Evolutionary conservation across 2,113 vertebrate genomes (phyloP), one percentile per base, ranked within the genome.

Genomic region (Sylvia atricapilla): DNA sequence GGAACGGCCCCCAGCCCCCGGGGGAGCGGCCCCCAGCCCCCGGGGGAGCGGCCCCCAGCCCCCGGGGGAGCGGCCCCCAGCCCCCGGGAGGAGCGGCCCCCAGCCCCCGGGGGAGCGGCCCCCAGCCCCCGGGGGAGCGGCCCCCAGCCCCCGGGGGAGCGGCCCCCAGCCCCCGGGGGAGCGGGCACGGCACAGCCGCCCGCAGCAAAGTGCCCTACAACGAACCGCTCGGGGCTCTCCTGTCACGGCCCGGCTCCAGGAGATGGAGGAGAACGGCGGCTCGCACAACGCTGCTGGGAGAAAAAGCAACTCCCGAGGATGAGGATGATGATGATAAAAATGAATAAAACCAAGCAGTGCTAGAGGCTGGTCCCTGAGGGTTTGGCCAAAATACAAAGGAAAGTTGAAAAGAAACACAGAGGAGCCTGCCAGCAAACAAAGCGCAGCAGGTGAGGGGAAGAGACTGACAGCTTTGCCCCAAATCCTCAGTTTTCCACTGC

Each of bases 241-340:
- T 59, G 63, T 13, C 10, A 7, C 35, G 15, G 12, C 13, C 4
- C 2, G 43, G 58, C 41, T 60, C n/a, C 3, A 2, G 37, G 13
- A 75, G 28, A 39, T 23, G n/a, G 60, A 75, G 69, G 19, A 39
- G 39, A 72, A 22, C 16, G 3, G n/a, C 62, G 31, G 46, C 39
- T 5, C 20, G 2, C 46, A 12, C 19, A 12, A 12, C 53, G 1
- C 3, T 8, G 0, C 8, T 4, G 23, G 33, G 5, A 0, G 2
- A 23, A 50, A 84, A 64, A 16, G 19, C 39, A 4, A 17, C 50
- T n/a, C 58, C 9, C 2, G 23, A 30, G 9, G 31, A 28, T 3
- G 63, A 19, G 4, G 15, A 16, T 19, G n/a, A 33, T n/a, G 11
- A 10, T 2, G 1, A 10, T 31, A 19, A 62, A 55, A 64, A 9